Evolutionary conservation across 2,888 invertebrate genomes (phyloP), one percentile per base, ranked within the genome.

Genomic region (Drosophila aldrichi): DNA sequence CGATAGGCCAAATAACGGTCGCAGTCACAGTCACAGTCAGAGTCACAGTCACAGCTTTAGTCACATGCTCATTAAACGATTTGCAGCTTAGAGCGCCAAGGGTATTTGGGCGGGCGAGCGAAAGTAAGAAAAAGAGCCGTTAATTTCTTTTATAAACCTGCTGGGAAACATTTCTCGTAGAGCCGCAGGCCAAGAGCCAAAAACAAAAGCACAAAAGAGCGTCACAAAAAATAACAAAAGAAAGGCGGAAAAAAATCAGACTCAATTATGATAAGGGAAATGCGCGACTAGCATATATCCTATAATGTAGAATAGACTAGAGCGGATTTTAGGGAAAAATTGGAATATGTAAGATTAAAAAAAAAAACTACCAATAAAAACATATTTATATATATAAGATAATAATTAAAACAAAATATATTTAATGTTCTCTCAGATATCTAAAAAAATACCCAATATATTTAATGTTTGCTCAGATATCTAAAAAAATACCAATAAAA

Each of bases 81-180:
- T 92, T 91, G 90, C 90, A 86, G 83, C 87, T 81, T 66, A 71
- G 73, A 60, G 77, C 70, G 62, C 18, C 40, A 32, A 71, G 68
- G 49, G 57, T 40, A 48, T 56, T 20, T 14, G 32, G 7, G 5
- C 9, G 22, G 36, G 14, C 16, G 44, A 44, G n/a, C 44, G 40
- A 55, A 77, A 79, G 60, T 70, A 74, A 79, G 62, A 78, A 81
- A 76, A 87, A 90, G 87, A 82, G 92, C 90, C 92, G 93, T 93
- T 93, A 93, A 93, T 93, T 92, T 93, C 92, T 93, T 92, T 93
- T 93, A 93, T 93, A 93, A 93, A 93, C 92, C 92, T 92, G 92
- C 92, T 91, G 92, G 92, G 92, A 93, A 93, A 91, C 93, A 91
- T 93, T 93, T 91, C 51, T 52, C 32, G 36, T 74, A 62, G 57